Evolutionary conservation across 1,140 invertebrate species (phyloP), one percentile per base, ranked within the genome.

Genomic region (Rhyacophila brunnea): DNA sequence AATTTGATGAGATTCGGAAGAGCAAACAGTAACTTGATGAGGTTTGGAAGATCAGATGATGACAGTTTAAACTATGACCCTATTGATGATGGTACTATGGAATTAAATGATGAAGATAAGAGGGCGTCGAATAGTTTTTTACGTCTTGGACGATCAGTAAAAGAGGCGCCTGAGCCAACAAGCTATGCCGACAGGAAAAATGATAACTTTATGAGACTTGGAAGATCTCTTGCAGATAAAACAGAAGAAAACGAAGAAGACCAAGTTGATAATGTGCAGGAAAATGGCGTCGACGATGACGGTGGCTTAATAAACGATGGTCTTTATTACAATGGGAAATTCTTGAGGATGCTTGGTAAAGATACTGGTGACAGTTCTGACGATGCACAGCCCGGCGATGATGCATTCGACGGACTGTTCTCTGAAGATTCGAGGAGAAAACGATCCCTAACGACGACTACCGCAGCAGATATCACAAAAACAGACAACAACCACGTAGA

Each of bases 171-270:
- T 38, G 46, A 36, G 42, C 48, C 19, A 0, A n/a, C 10, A 10
- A 53, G 28, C 32, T 56, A 44, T 23, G 52, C 44, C 13, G 53
- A 60, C 20, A 54, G 62, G 10, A 56, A 60, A 17, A 60, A 60
- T 36, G 62, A 64, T 40, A 64, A 64, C 32, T 64, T 64, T 15
- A 60, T 60, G 58, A 28, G 62, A 42, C 45, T 64, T 6, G 62
- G 59, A 66, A 1, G 62, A 50, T 52, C 55, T 10, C 14, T 57
- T 42, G 3, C 48, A 13, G 43, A 63, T 44, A 54, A 58, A 15
- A 32, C 13, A 23, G 42, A 58, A 34, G 47, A 58, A 19, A 46
- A 58, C 9, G 35, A 40, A 53, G 49, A 59, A 53, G 49, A 59
- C n/a, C 23, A 44, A 4, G 40, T 44, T 5, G 36, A 20, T 18